Evolutionary conservation across 2,113 vertebrate species (phyloP).

Genomic region (Sinocyclocheilus anophthalmus): DNA sequence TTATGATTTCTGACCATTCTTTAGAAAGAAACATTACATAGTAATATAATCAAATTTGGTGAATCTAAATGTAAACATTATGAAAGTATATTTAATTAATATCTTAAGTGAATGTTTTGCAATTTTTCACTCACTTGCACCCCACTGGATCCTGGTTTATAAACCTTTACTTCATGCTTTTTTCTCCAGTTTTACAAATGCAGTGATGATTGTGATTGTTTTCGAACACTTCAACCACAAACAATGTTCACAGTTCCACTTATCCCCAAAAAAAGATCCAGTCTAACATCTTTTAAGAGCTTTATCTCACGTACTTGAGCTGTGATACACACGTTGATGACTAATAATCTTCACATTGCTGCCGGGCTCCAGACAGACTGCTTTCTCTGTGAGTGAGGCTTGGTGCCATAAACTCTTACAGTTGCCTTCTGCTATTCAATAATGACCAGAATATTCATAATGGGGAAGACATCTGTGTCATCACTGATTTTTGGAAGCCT

Average conservation of each 20-base stretch:
- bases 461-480: conserved; percentile 8
- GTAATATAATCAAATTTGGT: too few relatives aligned
- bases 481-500: conserved; percentile 34
- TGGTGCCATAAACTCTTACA: conserved; percentile 34
- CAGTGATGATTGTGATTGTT: too few relatives aligned
- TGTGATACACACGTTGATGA: neutral
- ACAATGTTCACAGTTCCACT: neutral
- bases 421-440: conserved; percentile 43
- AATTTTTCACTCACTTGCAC: too few relatives aligned
- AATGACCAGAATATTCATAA: conserved; percentile 37
- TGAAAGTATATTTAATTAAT: too few relatives aligned
- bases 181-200: neutral
- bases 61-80: too few relatives aligned
- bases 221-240: neutral
- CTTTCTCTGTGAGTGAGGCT: conserved; percentile 22
- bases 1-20: too few relatives aligned
- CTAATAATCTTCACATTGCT: neutral
- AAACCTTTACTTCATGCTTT: too few relatives aligned
- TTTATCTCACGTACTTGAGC: neutral
- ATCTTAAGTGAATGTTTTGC: too few relatives aligned
- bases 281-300: neutral
- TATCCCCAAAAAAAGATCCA: neutral
- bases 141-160: too few relatives aligned
- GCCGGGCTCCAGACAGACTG: conserved; percentile 12
- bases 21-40: too few relatives aligned